Percentiles rank a stretch among this genome's conserved stretches.
phyloP scores from a whole-genome alignment of 1,140 invertebrate genomes.

The Solenopsis fugax region DNA sequence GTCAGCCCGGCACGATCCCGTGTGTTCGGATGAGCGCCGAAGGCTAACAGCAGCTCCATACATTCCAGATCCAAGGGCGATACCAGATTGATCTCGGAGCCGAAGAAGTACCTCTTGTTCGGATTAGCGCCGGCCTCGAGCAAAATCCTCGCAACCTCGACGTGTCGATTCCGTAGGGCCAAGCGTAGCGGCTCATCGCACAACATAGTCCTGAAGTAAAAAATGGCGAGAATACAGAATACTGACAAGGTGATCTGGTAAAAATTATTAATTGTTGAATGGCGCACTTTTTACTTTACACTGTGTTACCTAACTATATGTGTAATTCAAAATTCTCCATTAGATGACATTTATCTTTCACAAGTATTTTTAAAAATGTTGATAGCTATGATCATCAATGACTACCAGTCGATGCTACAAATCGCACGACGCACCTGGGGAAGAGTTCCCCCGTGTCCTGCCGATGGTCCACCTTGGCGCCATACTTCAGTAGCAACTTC shows the following conservation, averaged over 20 bases:
- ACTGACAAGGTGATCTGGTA: neutral
- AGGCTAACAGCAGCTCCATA: conserved; percentile 93
- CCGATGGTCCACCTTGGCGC: conserved; percentile 93
- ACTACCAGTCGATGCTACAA: neutral
- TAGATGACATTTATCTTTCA: neutral
- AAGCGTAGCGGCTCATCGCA: conserved; percentile 94
- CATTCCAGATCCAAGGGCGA: conserved; percentile 92
- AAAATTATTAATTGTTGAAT: conserved; percentile 9
- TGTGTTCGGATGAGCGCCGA: conserved; percentile 95
- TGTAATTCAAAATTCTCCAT: neutral
- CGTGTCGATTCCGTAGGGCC: conserved; percentile 95
- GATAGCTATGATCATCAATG: neutral
- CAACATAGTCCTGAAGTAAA: conserved; percentile 88
- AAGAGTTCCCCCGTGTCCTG: conserved; percentile 90
- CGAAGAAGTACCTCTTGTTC: conserved; percentile 95
- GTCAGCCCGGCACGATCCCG: conserved; percentile 93
- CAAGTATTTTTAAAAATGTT: neutral
- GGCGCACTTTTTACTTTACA: neutral
- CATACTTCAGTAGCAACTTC: conserved; percentile 92
- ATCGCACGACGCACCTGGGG: conserved; percentile 82
- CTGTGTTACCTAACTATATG: no score
- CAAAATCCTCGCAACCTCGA: conserved; percentile 90
- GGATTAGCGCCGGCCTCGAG: conserved; percentile 91
- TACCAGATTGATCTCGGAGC: conserved; percentile 95
- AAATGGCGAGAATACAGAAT: neutral